Evolutionary conservation across 1,140 invertebrate species (phyloP).

Genomic region (Hyles euphorbiae): DNA sequence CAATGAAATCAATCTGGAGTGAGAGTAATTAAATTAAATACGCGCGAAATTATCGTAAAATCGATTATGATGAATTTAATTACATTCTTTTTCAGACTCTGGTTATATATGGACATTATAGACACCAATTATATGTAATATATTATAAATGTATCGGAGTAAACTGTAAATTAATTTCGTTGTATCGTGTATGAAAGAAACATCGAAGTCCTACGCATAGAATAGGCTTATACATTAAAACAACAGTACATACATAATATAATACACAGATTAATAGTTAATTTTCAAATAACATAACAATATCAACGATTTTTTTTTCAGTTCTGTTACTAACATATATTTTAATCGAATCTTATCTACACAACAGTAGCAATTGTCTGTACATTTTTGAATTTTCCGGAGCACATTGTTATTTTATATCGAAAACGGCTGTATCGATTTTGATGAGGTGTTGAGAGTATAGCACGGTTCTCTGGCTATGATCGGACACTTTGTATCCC

Average conservation of each 20-base stretch:
- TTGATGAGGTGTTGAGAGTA: no score
- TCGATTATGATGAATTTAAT: no score
- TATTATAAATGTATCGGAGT: constrained; percentile 4
- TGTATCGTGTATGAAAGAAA: constrained; percentile 42
- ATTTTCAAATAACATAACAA: constrained; percentile 68
- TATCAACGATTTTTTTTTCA: constrained; percentile 70
- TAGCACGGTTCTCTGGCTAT: no score
- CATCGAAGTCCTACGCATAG: constrained; percentile 28
- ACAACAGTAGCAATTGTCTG: constrained; percentile 13
- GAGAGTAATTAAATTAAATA: no score
- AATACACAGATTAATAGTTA: constrained; percentile 49
- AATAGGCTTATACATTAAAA: constrained; percentile 65
- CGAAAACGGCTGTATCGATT: no score
- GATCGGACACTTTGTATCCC: no score
- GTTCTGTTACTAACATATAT: constrained; percentile 70
- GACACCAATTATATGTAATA: constrained; percentile 53
- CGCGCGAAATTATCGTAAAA: no score
- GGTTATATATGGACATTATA: constrained; percentile 39
- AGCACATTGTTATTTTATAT: not conserved
- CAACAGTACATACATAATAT: constrained; percentile 67
- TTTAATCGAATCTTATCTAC: constrained; percentile 50
- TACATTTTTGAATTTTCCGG: constrained; percentile 11
- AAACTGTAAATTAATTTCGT: constrained; percentile 43
- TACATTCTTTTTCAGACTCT: no score
- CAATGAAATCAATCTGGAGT: no score